phyloP scores from a whole-genome alignment of 2,113 vertebrate species.

The Pogonocichla stellata region DNA sequence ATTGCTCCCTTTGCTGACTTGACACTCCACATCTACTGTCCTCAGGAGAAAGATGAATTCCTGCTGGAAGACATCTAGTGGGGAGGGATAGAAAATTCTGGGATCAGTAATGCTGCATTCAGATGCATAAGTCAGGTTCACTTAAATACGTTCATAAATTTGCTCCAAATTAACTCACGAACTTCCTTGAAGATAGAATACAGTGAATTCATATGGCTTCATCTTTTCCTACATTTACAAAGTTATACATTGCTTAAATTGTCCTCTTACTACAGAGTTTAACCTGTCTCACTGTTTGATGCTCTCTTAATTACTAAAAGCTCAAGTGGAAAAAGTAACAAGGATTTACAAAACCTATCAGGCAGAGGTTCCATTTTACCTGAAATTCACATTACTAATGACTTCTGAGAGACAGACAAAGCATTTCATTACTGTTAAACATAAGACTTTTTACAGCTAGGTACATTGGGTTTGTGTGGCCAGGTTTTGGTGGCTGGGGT shows the following conservation, averaged over 20 bases:
- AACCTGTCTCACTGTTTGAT: background rate
- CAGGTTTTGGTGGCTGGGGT: background rate
- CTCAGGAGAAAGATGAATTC: background rate
- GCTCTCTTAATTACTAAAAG: background rate
- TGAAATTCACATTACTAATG: background rate
- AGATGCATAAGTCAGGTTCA: background rate
- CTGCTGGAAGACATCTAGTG: background rate
- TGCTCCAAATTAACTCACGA: background rate
- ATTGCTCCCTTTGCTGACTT: fast-evolving
- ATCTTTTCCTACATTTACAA: background rate
- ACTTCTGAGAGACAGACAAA: background rate
- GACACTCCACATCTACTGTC: background rate
- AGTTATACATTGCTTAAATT: background rate
- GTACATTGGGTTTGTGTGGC: background rate
- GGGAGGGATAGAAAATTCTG: background rate
- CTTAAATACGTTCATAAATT: background rate
- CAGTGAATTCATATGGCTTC: background rate
- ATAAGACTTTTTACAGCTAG: background rate
- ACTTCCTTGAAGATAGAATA: background rate
- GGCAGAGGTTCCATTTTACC: background rate
- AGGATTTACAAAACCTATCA: background rate
- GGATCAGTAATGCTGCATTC: background rate
- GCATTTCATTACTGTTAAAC: background rate
- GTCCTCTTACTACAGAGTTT: background rate
- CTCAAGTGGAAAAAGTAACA: background rate